Percentiles rank a stretch among this genome's conserved stretches.
phyloP scores from a whole-genome alignment of 2,888 invertebrate genomes.

The Diplazon laetatorius region DNA sequence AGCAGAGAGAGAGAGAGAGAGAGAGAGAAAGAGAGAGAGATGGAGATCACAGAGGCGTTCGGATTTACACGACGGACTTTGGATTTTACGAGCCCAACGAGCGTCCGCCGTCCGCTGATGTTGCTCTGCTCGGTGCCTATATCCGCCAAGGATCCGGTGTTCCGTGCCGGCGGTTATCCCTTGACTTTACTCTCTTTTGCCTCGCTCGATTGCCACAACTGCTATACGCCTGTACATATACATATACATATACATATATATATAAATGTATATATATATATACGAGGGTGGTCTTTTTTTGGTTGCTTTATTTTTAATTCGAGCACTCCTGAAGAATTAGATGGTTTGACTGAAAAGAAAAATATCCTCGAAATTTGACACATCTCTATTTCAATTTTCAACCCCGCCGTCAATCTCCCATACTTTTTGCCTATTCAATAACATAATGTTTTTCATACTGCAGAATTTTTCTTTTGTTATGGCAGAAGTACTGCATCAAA shows the following conservation, averaged over 20 bases:
- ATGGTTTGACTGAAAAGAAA: too few relatives aligned
- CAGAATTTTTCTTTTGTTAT: too few relatives aligned
- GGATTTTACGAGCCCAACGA: conserved; percentile 66
- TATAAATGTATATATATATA: not conserved
- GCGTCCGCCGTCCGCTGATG: conserved; percentile 19
- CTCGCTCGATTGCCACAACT: not conserved
- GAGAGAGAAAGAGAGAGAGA: too few relatives aligned
- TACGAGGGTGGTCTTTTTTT: not conserved
- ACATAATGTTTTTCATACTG: too few relatives aligned
- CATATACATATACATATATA: not conserved
- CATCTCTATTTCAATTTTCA: too few relatives aligned
- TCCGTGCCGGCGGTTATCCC: conserved; percentile 35
- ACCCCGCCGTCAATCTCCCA: too few relatives aligned
- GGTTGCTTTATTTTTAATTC: not conserved
- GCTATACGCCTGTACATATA: not conserved
- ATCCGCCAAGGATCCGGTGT: conserved; percentile 33
- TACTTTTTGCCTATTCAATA: too few relatives aligned
- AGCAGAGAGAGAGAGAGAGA: too few relatives aligned
- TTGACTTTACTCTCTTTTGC: conserved; percentile 31
- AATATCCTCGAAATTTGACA: too few relatives aligned
- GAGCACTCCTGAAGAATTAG: too few relatives aligned
- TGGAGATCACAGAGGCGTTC: conserved; percentile 68
- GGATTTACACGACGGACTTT: conserved; percentile 71
- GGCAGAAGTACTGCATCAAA: too few relatives aligned
- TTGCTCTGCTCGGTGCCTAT: not conserved